Base-by-base conservation (phyloP, 2,888 invertebrate genomes). In the Julus scandinavius region DNA sequence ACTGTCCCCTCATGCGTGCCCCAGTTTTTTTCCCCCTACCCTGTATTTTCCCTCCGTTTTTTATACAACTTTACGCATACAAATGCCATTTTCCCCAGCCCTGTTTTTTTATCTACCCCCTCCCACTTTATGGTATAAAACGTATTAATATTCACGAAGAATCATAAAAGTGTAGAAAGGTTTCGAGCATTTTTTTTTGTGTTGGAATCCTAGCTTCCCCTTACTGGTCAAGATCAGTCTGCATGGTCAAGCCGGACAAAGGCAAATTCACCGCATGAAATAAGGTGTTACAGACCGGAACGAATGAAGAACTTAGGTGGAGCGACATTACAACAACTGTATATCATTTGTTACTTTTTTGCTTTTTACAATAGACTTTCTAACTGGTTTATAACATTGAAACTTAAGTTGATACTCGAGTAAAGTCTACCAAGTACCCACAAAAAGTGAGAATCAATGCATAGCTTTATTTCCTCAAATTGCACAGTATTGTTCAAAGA, bases 1-100 rank as follows among this genome's bases (percentile, higher is more conserved):
- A 63, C 63, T 63, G 63, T 63, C 63, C 63, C 63, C 63, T n/a
- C 63, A 63, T n/a, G 63, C 63, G 17, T 63, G 63, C 63, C 63
- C 63, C n/a, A 63, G 63, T 63, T 63, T 63, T n/a, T 63, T 45
- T 7, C 45, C 63, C 63, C 63, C 63, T 63, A 63, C 63, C n/a
- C 63, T 6, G 63, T 13, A 54, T 63, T 63, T 63, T n/a, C 17
- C 63, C n/a, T n/a, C 13, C n/a, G n/a, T 63, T 63, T 54, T 63
- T 63, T 63, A 63, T n/a, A n/a, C 63, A 63, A 20, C 63, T 17
- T n/a, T n/a, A 58, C 4, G 15, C 58, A 58, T 17, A 58, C 58
- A 58, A 58, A 15, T 58, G 58, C 63, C 63, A 63, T n/a, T 54
- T 7, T 63, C 63, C 58, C 63, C n/a, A 63, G 63, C 63, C 63